Base-by-base conservation (phyloP, 35 echinoderm and acorn worm genomes). In the Chiridota heheva region DNA sequence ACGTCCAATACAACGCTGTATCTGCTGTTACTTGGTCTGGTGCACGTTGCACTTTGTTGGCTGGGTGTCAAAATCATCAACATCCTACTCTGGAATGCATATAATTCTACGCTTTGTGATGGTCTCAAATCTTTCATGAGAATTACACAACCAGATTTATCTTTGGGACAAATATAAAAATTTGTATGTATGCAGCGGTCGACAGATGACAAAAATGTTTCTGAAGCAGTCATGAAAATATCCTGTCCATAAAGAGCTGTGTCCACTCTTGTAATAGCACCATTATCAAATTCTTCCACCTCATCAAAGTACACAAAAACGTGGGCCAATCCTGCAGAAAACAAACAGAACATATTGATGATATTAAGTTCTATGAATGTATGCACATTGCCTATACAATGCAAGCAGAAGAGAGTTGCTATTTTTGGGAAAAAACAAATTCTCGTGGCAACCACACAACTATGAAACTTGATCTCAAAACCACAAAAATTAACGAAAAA, bases 51-150 rank as follows among this genome's bases (percentile, higher is more conserved):
- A 62, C 53, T 78, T 58, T 78, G 75, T 31, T 16, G 29, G 33
- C 75, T 78, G 16, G 75, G 75, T 0, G 75, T 60, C 17, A 43
- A 18, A 59, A 78, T 62, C 51, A 78, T 29, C 18, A 78, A 78
- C 15, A 36, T 78, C 29, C 51, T 43, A 61, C 75, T 58, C 27
- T 78, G 58, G 46, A 25, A 78, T 60, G 24, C 33, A 42, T 40
- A 78, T 20, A 78, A 31, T 58, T 78, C 75, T 26, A 58, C 34
- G 33, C 75, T 78, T 17, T 42, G 31, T 34, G 75, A 78, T 17
- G 51, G 51, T 5, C 17, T 16, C 3, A 36, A 27, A 2, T 34
- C 62, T 29, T 61, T 58, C 16, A 43, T 46, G 69, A 12, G 18
- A 2, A 37, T 62, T 8, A 62, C 51, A 7, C 8, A 7, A 12